Conservation (phyloP, 2,888 invertebrate genomes). For the Apoda limacodes region DNA sequence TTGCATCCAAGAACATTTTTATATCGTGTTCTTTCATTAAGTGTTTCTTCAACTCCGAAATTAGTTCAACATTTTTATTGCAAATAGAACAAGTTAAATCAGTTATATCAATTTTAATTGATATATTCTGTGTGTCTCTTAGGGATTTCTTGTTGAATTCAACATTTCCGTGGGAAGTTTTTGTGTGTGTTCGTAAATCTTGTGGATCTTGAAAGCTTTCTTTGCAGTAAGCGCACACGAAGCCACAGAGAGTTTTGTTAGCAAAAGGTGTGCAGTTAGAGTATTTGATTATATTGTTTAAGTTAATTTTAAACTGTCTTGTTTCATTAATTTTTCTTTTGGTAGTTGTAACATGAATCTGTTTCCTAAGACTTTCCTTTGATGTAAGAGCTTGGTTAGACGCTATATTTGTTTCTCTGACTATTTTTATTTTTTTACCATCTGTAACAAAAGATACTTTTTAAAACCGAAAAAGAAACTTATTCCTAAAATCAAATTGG, state of each 20-base stretch:
- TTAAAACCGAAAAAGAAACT: too few relatives aligned
- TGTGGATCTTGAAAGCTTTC: slow-evolving; percentile 19
- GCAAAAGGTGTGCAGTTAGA: slow-evolving; percentile 31
- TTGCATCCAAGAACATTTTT: slow-evolving; percentile 25
- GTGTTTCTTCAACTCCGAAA: slow-evolving; percentile 27
- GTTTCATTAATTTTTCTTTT: too few relatives aligned
- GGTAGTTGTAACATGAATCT: too few relatives aligned
- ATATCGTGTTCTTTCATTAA: slow-evolving; percentile 25
- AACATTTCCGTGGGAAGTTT: slow-evolving; percentile 11
- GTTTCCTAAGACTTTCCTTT: too few relatives aligned
- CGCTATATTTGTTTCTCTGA: too few relatives aligned
- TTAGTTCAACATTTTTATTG: slow-evolving; percentile 16
- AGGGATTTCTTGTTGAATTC: slow-evolving; percentile 11
- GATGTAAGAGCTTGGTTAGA: too few relatives aligned
- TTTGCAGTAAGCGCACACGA: slow-evolving; percentile 24
- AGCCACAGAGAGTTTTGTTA: slow-evolving; percentile 22
- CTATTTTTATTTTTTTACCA: too few relatives aligned
- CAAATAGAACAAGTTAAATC: slow-evolving; percentile 29
- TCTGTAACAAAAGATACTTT: too few relatives aligned
- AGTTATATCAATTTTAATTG: slow-evolving; percentile 33
- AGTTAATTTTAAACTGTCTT: too few relatives aligned
- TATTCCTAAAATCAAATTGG: too few relatives aligned
- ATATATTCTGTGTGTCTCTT: slow-evolving; percentile 21
- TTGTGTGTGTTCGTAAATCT: slow-evolving; percentile 22
- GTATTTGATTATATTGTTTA: slow-evolving; percentile 22